These are phyloP conservation scores for Callinectes sapidus DNA, from an alignment of 2,888 invertebrate genomes.

Conservation along the genomic window DNA sequence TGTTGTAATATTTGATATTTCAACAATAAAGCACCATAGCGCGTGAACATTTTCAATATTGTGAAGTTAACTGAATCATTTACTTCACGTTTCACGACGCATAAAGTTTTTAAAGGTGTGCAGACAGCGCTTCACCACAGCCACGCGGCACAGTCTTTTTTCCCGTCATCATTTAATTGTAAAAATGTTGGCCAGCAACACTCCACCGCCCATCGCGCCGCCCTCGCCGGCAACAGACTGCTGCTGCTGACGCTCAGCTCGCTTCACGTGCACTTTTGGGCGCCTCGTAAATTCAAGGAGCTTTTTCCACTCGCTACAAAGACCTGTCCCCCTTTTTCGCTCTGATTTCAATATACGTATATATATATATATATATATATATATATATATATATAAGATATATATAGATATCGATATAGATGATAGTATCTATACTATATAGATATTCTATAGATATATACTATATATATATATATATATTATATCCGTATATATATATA, in stretches of 20 bases:
- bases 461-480: slow-evolving; percentile 33
- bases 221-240: not conserved
- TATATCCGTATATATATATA: slow-evolving; percentile 29
- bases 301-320: not conserved
- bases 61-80: slow-evolving; percentile 19
- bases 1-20: not conserved
- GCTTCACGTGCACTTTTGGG: not conserved
- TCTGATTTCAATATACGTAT: slow-evolving; percentile 36
- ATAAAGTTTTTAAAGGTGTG: slow-evolving; percentile 1
- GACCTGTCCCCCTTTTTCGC: not conserved
- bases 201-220: not conserved
- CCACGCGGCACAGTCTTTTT: not conserved
- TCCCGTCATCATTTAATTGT: not conserved
- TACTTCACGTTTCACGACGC: not conserved
- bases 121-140: not conserved
- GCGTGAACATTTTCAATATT: slow-evolving; percentile 17
- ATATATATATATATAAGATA: slow-evolving; percentile 42
- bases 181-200: not conserved
- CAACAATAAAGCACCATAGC: not conserved
- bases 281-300: not conserved
- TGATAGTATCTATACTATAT: slow-evolving; percentile 49
- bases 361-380: slow-evolving; percentile 54
- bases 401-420: slow-evolving; percentile 40
- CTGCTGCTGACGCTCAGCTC: not conserved
- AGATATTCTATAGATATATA: slow-evolving; percentile 49